Conservation (phyloP, 2,888 invertebrate genomes). For the Tetrapedia diversipes region DNA sequence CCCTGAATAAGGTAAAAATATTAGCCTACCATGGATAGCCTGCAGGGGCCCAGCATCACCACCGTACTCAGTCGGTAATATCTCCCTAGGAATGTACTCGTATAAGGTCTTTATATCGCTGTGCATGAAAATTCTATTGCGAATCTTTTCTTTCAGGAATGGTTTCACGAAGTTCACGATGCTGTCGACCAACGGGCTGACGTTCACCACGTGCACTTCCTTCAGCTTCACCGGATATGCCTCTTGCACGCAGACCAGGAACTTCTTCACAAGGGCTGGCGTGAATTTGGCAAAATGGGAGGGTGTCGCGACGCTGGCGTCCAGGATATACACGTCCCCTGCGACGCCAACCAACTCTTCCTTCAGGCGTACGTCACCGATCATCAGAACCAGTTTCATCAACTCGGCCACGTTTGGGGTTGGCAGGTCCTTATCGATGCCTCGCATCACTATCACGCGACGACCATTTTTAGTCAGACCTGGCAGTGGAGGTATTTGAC, state of each 20-base stretch:
- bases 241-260: constrained; percentile 92
- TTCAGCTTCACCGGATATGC: constrained; percentile 95
- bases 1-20: no score
- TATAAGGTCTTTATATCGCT: constrained; percentile 89
- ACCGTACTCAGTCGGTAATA: constrained; percentile 92
- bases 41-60: constrained; percentile 90
- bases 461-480: constrained; percentile 92
- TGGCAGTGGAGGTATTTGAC: constrained; percentile 91
- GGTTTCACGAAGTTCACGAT: constrained; percentile 94
- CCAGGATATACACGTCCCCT: constrained; percentile 92
- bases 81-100: constrained; percentile 90
- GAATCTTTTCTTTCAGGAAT: constrained; percentile 93
- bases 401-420: constrained; percentile 90
- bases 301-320: constrained; percentile 91
- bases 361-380: constrained; percentile 91
- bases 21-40: constrained; percentile 87
- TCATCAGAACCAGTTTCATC: constrained; percentile 92
- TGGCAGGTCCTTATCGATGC: constrained; percentile 87
- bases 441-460: constrained; percentile 90
- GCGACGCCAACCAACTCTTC: constrained; percentile 92
- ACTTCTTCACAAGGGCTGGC: constrained; percentile 92
- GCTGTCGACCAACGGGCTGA: constrained; percentile 92
- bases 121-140: constrained; percentile 92
- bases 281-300: constrained; percentile 93
- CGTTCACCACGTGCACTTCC: constrained; percentile 93